Percentiles rank a stretch among this genome's conserved stretches.
Evolutionary conservation across 2,113 vertebrate genomes (phyloP).

Genomic region (Craseonycteris thonglongyai): DNA sequence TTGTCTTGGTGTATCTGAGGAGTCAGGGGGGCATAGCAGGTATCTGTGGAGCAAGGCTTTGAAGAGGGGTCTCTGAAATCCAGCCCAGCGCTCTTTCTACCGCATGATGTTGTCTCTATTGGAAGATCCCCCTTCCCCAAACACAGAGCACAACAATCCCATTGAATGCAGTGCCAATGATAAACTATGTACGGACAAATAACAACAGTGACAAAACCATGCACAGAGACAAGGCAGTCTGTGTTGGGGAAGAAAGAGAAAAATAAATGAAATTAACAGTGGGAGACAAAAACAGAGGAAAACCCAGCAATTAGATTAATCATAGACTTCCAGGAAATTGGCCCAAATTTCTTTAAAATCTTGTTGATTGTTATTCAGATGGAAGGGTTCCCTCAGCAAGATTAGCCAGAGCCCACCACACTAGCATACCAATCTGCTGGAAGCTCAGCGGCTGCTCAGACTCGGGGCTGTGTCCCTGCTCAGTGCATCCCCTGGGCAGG

Average conservation of each 20-base stretch:
- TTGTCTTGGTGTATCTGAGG: not conserved
- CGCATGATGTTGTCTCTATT: conserved; percentile 52
- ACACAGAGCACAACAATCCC: conserved; percentile 61
- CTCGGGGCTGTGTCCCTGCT: not conserved
- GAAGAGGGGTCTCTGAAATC: conserved; percentile 48
- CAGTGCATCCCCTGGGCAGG: not conserved
- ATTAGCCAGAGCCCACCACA: conserved; percentile 68
- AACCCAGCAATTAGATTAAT: conserved; percentile 78
- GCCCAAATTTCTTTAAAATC: conserved; percentile 78
- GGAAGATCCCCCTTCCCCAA: conserved; percentile 61
- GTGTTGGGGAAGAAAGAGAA: conserved; percentile 71
- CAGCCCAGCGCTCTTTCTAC: conserved; percentile 45
- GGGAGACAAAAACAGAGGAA: conserved; percentile 76
- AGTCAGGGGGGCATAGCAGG: not conserved
- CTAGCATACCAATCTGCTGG: conserved; percentile 68
- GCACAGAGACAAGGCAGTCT: conserved; percentile 69
- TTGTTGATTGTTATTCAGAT: conserved; percentile 77
- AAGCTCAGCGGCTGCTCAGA: not conserved
- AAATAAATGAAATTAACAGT: conserved; percentile 77
- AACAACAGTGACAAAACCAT: conserved; percentile 70
- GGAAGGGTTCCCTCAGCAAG: conserved; percentile 72
- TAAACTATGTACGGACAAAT: conserved; percentile 71
- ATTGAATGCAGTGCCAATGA: conserved; percentile 65
- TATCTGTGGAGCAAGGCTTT: not conserved
- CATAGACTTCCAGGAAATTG: conserved; percentile 78